phyloP scores from a whole-genome alignment of 2,797 vertebrate genomes.

The Lacerta agilis region DNA sequence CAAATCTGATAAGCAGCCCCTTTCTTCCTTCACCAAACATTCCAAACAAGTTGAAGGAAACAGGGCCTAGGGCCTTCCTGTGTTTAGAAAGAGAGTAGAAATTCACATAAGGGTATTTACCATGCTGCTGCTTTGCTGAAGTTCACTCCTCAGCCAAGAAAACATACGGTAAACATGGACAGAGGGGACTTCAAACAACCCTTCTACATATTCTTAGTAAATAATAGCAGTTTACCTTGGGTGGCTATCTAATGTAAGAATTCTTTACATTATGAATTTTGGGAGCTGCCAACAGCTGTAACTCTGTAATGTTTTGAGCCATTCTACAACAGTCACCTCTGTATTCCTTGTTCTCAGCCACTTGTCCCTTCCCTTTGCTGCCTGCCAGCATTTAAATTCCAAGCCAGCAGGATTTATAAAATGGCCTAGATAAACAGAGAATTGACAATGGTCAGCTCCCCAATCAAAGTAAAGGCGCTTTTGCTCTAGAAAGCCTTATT shows the following conservation, averaged over 20 bases:
- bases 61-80: too few species aligned
- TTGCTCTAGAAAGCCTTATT: not conserved
- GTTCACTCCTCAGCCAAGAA: not conserved
- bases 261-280: not conserved
- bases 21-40: not conserved
- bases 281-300: not conserved
- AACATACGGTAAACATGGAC: not conserved
- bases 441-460: not conserved
- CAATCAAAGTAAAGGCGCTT: not conserved
- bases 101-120: not conserved
- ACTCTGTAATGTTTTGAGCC: not conserved
- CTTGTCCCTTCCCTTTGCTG: not conserved
- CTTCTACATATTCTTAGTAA: not conserved
- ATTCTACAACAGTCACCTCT: not conserved
- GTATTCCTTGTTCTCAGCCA: not conserved
- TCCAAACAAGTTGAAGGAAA: not conserved
- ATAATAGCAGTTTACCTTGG: not conserved
- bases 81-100: not conserved
- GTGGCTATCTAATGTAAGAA: not conserved
- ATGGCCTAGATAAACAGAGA: not conserved
- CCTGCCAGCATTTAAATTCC: not conserved
- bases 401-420: not conserved
- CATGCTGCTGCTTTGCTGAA: not conserved
- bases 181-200: too few species aligned
- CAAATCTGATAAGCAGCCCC: not conserved